Evolutionary conservation across 2,113 vertebrate species (phyloP), one percentile per base, ranked within the genome.

Genomic region (Stictonetta naevosa): DNA sequence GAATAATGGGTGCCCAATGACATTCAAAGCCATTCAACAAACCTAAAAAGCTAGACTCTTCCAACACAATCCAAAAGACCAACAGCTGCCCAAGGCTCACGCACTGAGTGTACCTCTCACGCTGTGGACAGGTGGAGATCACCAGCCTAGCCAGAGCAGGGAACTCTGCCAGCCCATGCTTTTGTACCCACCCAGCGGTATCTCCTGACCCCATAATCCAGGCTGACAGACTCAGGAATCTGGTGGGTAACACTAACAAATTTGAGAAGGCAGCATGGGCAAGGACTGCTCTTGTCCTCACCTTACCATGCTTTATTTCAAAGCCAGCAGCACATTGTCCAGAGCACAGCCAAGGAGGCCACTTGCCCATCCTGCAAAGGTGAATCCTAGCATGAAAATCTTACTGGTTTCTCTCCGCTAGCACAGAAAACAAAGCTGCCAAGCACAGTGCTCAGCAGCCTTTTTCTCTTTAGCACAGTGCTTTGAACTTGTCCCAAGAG

Each of bases 291-390:
- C 36, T 46, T 33, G 29, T 36, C 48, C 55, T 81, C 40, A 56
- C 17, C 33, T 44, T 2, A 0, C 13, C 14, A 20, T 1, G 20
- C 21, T 71, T 25, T 44, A 82, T 52, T 36, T 40, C 23, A 34
- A 64, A 74, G 16, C 36, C 48, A 38, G 69, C 44, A 66, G 13
- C 21, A 26, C 0, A 0, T 0, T 46, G 53, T 18, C 3, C 0
- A 31, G 14, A 38, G 59, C 8, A 36, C 0, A 1, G 21, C 31
- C 36, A n/a, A 36, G 48, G 50, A 90, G 11, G 29, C 68, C 73
- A 38, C 18, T 25, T 21, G 38, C 29, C 29, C 28, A 40, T 44
- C 13, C 33, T 56, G 31, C 14, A 83, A 76, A 90, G 33, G 8
- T 36, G 38, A 17, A 72, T 34, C 33, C 18, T 29, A 67, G 46